These are phyloP conservation scores for Drosophila simulans DNA, from an alignment of 1,140 invertebrate species.

Conservation along the genomic window DNA sequence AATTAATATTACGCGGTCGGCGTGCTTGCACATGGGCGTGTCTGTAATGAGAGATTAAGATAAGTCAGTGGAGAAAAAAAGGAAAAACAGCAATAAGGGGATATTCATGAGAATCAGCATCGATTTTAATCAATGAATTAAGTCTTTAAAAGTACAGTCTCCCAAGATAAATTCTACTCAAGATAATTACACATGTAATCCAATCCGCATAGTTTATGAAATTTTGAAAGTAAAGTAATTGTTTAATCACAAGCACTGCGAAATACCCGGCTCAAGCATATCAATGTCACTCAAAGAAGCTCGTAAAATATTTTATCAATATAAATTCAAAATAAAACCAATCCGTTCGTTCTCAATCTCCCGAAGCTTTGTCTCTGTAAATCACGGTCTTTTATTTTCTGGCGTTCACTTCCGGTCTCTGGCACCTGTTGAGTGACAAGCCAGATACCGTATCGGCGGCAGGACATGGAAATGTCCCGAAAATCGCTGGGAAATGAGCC, in stretches of 20 bases:
- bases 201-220: too few species aligned
- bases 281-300: background rate
- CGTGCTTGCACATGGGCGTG: conserved; percentile 90
- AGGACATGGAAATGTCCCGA: conserved; percentile 39
- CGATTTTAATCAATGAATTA: too few species aligned
- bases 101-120: too few species aligned
- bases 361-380: background rate
- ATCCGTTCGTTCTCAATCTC: background rate
- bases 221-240: too few species aligned
- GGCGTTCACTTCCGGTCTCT: conserved; percentile 10
- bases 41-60: conserved; percentile 86
- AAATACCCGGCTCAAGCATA: background rate
- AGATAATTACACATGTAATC: too few species aligned
- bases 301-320: background rate
- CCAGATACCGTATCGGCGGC: conserved; percentile 28
- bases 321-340: conserved; percentile 4
- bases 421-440: conserved; percentile 33
- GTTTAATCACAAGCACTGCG: too few species aligned
- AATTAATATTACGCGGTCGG: conserved; percentile 90
- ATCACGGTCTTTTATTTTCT: background rate
- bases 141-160: too few species aligned
- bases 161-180: too few species aligned
- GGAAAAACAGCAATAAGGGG: background rate
- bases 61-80: background rate
- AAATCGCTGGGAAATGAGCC: conserved; percentile 61